These are phyloP conservation scores for Erinaceus europaeus DNA, from an alignment of 2,113 vertebrate species.

Conservation along the genomic window DNA sequence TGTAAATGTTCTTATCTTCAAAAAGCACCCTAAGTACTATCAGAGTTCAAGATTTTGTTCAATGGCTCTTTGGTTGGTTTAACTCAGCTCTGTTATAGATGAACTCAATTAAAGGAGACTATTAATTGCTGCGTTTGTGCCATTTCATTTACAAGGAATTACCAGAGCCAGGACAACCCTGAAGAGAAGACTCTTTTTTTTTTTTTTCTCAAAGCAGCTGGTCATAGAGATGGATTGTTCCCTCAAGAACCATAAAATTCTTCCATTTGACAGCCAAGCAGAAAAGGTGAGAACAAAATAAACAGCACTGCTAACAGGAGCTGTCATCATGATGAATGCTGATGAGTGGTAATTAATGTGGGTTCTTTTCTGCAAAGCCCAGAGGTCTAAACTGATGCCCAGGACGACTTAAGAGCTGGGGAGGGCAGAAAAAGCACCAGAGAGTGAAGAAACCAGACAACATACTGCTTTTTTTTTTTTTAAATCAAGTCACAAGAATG, in stretches of 20 bases:
- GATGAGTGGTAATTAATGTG: slow-evolving; percentile 80
- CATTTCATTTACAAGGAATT: slow-evolving; percentile 66
- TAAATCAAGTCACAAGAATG: background rate
- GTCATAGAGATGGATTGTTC: slow-evolving; percentile 72
- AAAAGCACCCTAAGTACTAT: background rate
- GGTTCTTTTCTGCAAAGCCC: slow-evolving; percentile 71
- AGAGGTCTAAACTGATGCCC: slow-evolving; percentile 48
- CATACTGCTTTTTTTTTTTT: background rate
- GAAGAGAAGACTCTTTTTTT: background rate
- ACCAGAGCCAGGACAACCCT: background rate
- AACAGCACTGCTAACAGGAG: slow-evolving; percentile 71
- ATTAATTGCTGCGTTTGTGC: slow-evolving; percentile 55
- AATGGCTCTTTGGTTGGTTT: slow-evolving; percentile 39
- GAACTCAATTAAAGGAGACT: slow-evolving; percentile 61
- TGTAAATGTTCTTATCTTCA: background rate
- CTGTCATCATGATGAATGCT: slow-evolving; percentile 80
- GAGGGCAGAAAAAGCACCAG: background rate
- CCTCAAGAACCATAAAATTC: slow-evolving; percentile 66
- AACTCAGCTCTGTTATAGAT: slow-evolving; percentile 45
- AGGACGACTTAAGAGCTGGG: slow-evolving; percentile 52
- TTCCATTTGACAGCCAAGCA: slow-evolving; percentile 68
- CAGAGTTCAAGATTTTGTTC: slow-evolving; percentile 14
- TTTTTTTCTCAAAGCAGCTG: slow-evolving; percentile 64
- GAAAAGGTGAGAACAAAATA: slow-evolving; percentile 80
- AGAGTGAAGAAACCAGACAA: background rate